Conservation (phyloP, 2,888 invertebrate species). For the Agonopterix subpropinquella region DNA sequence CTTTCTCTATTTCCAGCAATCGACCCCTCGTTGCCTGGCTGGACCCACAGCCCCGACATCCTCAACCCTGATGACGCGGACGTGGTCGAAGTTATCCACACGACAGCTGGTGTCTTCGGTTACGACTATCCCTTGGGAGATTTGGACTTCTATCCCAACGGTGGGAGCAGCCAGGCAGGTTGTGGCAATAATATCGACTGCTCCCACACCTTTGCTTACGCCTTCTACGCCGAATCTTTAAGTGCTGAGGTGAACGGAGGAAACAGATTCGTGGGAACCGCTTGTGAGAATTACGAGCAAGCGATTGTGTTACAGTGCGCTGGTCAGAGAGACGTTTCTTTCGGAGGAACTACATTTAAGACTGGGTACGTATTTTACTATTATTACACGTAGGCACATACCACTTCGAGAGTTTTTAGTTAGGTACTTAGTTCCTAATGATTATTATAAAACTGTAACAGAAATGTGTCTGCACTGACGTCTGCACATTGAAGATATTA, state of each 20-base stretch:
- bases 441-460: no score
- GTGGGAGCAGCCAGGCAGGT: slow-evolving; percentile 44
- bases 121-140: slow-evolving; percentile 56
- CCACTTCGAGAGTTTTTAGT: no score
- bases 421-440: no score
- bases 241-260: slow-evolving; percentile 23
- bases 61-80: slow-evolving; percentile 40
- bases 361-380: slow-evolving; percentile 15
- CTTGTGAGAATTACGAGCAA: slow-evolving; percentile 38
- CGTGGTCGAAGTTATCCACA: slow-evolving; percentile 58
- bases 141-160: slow-evolving; percentile 62
- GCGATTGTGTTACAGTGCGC: slow-evolving; percentile 35
- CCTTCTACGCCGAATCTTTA: slow-evolving; percentile 56
- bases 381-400: no score
- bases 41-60: slow-evolving; percentile 52
- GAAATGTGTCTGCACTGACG: no score
- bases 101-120: slow-evolving; percentile 45
- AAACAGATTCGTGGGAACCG: slow-evolving; percentile 44
- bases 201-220: slow-evolving; percentile 42
- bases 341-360: slow-evolving; percentile 45
- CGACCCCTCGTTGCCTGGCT: slow-evolving; percentile 59
- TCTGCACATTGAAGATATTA: no score
- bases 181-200: slow-evolving; percentile 40
- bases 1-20: slow-evolving; percentile 35
- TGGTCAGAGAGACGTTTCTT: slow-evolving; percentile 35